These are phyloP conservation scores for Pygoscelis antarcticus DNA, from an alignment of 2,113 vertebrate species.

Conservation along the genomic window DNA sequence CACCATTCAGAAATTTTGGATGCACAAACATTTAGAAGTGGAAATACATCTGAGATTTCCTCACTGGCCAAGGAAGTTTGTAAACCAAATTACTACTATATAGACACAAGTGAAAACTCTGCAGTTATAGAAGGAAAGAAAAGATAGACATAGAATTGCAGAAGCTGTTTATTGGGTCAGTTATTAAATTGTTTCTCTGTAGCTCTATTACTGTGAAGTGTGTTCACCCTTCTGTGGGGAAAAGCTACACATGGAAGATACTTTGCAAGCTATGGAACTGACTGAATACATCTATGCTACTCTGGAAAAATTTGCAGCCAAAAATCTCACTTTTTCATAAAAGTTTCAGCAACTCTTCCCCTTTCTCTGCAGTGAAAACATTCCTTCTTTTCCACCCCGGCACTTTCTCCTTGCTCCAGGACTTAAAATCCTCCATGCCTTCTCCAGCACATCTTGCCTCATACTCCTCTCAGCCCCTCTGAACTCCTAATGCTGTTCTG, in stretches of 20 bases:
- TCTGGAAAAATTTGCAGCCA: neutral
- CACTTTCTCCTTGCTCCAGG: neutral
- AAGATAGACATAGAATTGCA: neutral
- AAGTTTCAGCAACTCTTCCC: neutral
- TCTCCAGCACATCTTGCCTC: neutral
- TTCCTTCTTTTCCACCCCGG: neutral
- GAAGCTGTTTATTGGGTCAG: neutral
- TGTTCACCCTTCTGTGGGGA: neutral
- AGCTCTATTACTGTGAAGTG: neutral
- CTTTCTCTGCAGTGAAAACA: neutral
- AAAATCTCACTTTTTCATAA: neutral
- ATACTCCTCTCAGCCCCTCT: neutral
- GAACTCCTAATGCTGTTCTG: neutral
- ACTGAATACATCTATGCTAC: neutral
- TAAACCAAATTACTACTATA: neutral
- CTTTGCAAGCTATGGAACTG: neutral
- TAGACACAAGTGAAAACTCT: neutral
- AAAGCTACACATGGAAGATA: neutral
- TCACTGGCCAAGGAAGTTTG: neutral
- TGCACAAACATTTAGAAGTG: neutral
- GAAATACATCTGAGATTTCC: neutral
- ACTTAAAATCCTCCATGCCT: neutral
- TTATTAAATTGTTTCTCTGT: neutral
- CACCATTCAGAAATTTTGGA: neutral
- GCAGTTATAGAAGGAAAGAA: neutral